Base-by-base conservation (phyloP, 2,888 invertebrate genomes). In the Acleris literana region DNA sequence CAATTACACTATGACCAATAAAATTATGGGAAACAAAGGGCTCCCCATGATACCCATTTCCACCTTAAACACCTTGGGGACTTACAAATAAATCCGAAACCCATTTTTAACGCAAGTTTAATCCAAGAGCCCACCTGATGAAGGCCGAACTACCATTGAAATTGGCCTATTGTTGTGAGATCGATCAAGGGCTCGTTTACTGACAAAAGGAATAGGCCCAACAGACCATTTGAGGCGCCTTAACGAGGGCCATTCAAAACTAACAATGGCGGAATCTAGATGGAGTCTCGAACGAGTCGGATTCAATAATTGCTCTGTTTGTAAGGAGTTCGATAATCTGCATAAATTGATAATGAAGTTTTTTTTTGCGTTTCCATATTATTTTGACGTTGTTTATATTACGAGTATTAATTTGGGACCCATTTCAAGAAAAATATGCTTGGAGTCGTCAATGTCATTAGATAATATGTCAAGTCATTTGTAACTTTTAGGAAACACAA, bases 231-330 rank as follows among this genome's bases (percentile, higher is more conserved):
- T 83, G 80, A 79, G 80, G 78, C 75, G 56, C 82, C 85, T 80
- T 90, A 90, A 90, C 90, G 88, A 90, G 88, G 76, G 77, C 84
- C 77, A 87, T 88, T 88, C 81, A 89, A 80, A 80, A 80, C 83
- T 82, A 86, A 89, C 89, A 89, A 90, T 87, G 77, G 86, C 62
- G 70, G 76, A 79, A 81, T 86, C 84, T 81, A 82, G 83, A 84
- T 84, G 82, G 80, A 85, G 87, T 83, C 84, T 84, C 77, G 44
- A 44, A 56, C 52, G 66, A 66, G 51, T 66, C 17, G 52, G 66
- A 62, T 66, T 66, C 62, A 33, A 64, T 64, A 64, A 66, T 66
- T 66, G 66, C 52, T 66, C 52, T 46, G 55, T 57, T 60, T 65
- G 54, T 43, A n/a, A 46, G 52, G 18, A 56, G 22, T 29, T 55